A percentile compares a stretch with the other conserved stretches of the same genome.
Evolutionary conservation across 2,888 invertebrate species (phyloP).

Genomic region (Allophyes oxyacanthae): DNA sequence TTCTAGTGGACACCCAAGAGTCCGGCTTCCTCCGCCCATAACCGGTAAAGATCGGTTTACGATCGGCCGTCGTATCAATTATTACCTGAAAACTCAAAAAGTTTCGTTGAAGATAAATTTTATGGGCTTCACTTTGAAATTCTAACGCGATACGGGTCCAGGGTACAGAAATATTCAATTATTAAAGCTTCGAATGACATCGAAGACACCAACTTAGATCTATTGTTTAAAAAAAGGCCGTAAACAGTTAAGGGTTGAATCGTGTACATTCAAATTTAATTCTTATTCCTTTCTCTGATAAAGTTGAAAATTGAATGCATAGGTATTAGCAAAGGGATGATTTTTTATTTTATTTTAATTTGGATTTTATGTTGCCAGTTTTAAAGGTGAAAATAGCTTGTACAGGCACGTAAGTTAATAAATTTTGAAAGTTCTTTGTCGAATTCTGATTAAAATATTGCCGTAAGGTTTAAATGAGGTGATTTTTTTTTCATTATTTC

Average conservation of each 20-base stretch:
- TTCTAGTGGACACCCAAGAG: slow-evolving; percentile 38
- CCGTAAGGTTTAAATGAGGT: slow-evolving; percentile 31
- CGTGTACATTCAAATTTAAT: slow-evolving; percentile 13
- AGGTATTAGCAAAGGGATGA: neutral
- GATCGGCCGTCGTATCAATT: slow-evolving; percentile 60
- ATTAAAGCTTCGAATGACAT: slow-evolving; percentile 51
- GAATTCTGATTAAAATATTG: slow-evolving; percentile 50
- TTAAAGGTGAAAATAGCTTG: slow-evolving; percentile 16
- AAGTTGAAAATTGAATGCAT: slow-evolving; percentile 23
- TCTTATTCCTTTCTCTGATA: slow-evolving; percentile 1
- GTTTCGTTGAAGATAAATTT: slow-evolving; percentile 60
- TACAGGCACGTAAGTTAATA: slow-evolving; percentile 21
- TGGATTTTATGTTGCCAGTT: slow-evolving; percentile 2
- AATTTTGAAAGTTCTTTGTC: slow-evolving; percentile 37
- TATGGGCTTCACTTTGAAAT: slow-evolving; percentile 58
- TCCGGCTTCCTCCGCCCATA: slow-evolving; percentile 45
- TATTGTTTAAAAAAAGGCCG: slow-evolving; percentile 51
- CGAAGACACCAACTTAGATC: slow-evolving; percentile 42
- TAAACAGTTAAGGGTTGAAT: slow-evolving; percentile 44
- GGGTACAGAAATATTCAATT: slow-evolving; percentile 52
- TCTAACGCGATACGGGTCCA: slow-evolving; percentile 33
- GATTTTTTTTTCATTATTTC: slow-evolving; percentile 32
- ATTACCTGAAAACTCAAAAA: slow-evolving; percentile 62
- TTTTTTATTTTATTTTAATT: slow-evolving; percentile 7
- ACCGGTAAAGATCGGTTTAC: slow-evolving; percentile 59